Base-by-base conservation (phyloP, 2,113 vertebrate genomes). In the Macquaria australasica region DNA sequence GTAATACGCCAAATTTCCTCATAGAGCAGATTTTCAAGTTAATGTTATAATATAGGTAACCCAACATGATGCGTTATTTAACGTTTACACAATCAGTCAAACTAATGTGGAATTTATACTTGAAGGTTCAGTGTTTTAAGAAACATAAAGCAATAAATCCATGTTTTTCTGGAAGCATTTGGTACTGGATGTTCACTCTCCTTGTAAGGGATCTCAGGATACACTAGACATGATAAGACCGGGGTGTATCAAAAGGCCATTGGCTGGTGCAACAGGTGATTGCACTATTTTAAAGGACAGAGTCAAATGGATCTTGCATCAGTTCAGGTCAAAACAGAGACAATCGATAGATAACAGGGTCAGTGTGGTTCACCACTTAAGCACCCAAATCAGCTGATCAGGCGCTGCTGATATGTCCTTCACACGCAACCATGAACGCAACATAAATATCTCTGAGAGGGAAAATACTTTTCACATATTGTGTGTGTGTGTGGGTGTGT, bases 341-440 rank as follows among this genome's bases (percentile, higher is more conserved):
- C 69, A 68, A 73, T 77, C 88, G 28, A 58, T 28, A 89, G 82
- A 88, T 82, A 90, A 82, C 73, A 58, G 71, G 79, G 77, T 85
- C 81, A 84, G 68, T 51, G 23, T 68, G 48, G 85, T 85, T 90
- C 72, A 80, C 31, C 70, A 76, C 39, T 41, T 66, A 51, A 64
- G 70, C 67, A 84, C 64, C 31, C 78, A 82, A 84, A 84, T 81
- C 59, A 79, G 83, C 85, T 39, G 77, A 39, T 39, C 6, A 39
- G 39, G 6, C 4, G 39, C 39, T 39, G 39, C 74, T 85, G 74
- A 73, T 89, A 81, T 50, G 58, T 39, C 71, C 74, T 82, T 85
- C 77, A 80, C 92, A 95, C 82, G 88, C 91, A 91, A 90, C 39
- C 81, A n/a, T 48, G 31, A 82, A 64, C 34, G 20, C 67, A 79